Conservation (phyloP, 2,888 invertebrate species). For the Ctena decussata region DNA sequence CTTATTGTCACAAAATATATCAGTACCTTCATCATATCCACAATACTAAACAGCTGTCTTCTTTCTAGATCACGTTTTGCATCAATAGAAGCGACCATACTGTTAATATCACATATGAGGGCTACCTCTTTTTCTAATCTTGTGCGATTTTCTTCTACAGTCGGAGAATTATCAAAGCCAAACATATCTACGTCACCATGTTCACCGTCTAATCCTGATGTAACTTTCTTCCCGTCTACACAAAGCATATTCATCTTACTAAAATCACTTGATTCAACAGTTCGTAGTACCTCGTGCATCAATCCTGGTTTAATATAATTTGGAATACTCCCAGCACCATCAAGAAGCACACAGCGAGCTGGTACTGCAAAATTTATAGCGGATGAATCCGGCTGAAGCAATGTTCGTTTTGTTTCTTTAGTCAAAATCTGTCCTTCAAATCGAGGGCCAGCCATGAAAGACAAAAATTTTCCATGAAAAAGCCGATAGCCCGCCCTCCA, state of each 20-base stretch:
- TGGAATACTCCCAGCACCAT: not conserved
- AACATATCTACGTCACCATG: conserved; percentile 46
- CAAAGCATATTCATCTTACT: conserved; percentile 21
- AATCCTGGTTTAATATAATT: conserved; percentile 8
- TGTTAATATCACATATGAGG: too few species aligned
- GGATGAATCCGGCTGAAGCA: not conserved
- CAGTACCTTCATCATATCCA: not conserved
- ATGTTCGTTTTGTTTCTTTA: not conserved
- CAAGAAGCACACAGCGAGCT: not conserved
- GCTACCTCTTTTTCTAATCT: not conserved
- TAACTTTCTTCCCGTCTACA: conserved; percentile 42
- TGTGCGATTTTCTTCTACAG: not conserved
- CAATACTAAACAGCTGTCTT: not conserved
- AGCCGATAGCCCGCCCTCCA: conserved; percentile 39
- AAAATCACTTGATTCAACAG: not conserved
- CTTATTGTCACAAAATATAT: not conserved
- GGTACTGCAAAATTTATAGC: conserved; percentile 35
- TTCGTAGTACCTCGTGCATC: not conserved
- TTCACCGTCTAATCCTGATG: conserved; percentile 16
- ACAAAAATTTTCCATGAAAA: conserved; percentile 46
- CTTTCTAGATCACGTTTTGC: too few species aligned
- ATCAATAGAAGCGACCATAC: too few species aligned
- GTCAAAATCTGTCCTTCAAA: not conserved
- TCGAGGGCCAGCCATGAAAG: conserved; percentile 37
- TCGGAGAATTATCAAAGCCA: not conserved